Evolutionary conservation across 1,140 invertebrate species (phyloP).

Genomic region (Sitobion miscanthi): DNA sequence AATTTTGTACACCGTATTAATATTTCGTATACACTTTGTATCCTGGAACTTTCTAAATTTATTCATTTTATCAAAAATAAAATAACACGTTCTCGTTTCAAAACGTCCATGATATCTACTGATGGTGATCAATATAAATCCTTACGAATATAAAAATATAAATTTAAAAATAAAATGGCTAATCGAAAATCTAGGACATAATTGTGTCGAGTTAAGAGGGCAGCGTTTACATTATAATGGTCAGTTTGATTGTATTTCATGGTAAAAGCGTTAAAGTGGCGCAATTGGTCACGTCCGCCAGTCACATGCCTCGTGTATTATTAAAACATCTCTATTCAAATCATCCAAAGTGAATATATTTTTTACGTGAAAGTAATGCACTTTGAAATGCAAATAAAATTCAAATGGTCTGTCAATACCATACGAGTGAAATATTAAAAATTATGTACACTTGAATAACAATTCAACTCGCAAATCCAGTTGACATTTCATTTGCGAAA

Average conservation of each 20-base stretch:
- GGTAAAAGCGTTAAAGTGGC: background rate
- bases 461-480: background rate
- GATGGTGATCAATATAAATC: background rate
- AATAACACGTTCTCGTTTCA: background rate
- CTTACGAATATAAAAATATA: background rate
- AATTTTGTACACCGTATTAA: background rate
- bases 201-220: background rate
- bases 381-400: conserved; percentile 36
- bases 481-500: conserved; percentile 33
- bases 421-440: conserved; percentile 35
- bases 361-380: conserved; percentile 30
- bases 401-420: conserved; percentile 6
- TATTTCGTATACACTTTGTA: background rate
- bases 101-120: background rate
- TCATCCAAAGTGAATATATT: conserved; percentile 25
- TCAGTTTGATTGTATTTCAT: background rate
- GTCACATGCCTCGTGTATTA: background rate
- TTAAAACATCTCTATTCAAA: conserved; percentile 20
- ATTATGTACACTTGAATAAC: conserved; percentile 39
- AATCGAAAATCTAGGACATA: background rate
- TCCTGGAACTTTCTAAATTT: background rate
- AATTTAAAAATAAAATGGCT: background rate
- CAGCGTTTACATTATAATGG: background rate
- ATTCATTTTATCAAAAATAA: background rate
- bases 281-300: background rate